Conservation (phyloP, 2,888 invertebrate species). For the Chironomus riparius region DNA sequence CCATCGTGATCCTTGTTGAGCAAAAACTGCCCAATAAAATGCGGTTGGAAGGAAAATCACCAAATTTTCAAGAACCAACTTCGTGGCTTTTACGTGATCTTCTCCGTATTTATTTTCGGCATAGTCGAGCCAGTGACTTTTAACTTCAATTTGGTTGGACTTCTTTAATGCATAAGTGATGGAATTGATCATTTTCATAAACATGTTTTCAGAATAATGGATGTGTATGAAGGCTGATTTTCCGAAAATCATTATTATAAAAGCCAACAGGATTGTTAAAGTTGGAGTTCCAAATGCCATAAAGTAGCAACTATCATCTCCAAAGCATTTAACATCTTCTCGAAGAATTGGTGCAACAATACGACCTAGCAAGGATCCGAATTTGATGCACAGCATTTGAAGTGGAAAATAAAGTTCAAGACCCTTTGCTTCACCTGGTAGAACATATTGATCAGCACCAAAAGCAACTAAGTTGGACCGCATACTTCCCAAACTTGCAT, state of each 20-base stretch:
- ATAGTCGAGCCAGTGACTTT: conserved; percentile 27
- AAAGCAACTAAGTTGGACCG: conserved; percentile 55
- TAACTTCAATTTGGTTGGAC: background rate
- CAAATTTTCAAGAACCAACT: conserved; percentile 42
- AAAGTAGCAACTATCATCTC: conserved; percentile 44
- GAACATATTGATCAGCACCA: conserved; percentile 51
- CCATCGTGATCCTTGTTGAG: conserved; percentile 40
- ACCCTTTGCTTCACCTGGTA: conserved; percentile 42
- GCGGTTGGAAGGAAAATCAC: conserved; percentile 47
- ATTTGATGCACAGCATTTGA: conserved; percentile 47
- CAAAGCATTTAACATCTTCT: conserved; percentile 41
- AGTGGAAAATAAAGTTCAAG: conserved; percentile 49
- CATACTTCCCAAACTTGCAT: conserved; percentile 52
- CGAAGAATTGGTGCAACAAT: conserved; percentile 49
- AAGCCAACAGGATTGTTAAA: conserved; percentile 45
- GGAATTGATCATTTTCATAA: background rate
- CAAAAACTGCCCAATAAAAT: conserved; percentile 53
- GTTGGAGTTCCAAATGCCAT: conserved; percentile 52
- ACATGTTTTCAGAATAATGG: background rate
- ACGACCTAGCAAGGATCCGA: conserved; percentile 48
- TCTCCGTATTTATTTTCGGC: conserved; percentile 22
- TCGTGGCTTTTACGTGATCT: conserved; percentile 38
- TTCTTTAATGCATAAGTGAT: background rate
- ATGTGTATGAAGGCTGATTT: background rate
- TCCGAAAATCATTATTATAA: conserved; percentile 30